These are phyloP conservation scores for Anguilla megastoma DNA, from an alignment of 2,797 vertebrate genomes.

Conservation along the genomic window DNA sequence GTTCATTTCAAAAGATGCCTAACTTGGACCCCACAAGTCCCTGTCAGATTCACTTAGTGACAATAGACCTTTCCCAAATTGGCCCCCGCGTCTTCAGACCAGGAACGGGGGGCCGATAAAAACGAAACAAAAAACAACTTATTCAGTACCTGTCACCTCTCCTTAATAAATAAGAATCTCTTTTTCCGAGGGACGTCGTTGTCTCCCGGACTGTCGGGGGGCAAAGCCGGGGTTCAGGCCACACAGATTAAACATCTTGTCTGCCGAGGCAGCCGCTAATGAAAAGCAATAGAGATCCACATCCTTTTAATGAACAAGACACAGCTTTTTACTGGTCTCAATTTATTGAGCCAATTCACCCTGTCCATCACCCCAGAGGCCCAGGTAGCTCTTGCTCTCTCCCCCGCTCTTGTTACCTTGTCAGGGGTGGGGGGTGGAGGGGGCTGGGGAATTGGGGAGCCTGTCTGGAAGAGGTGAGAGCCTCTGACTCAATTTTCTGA, in stretches of 20 bases:
- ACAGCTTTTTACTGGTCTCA: conserved; percentile 89
- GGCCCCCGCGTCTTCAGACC: conserved; percentile 60
- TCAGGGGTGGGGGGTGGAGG: conserved; percentile 64
- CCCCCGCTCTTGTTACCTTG: conserved; percentile 72
- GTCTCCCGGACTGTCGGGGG: conserved; percentile 66
- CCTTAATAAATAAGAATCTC: conserved; percentile 99
- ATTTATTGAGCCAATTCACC: conserved; percentile 96
- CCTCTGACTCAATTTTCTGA: conserved; percentile 87
- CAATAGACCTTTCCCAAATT: conserved; percentile 71
- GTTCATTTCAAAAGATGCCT: conserved; percentile 48
- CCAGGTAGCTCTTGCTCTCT: conserved; percentile 59
- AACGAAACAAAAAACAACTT: conserved; percentile 73
- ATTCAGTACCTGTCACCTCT: conserved; percentile 91
- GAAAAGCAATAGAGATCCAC: conserved; percentile 99
- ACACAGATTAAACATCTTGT: conserved; percentile 91
- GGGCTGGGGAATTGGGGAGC: conserved; percentile 60
- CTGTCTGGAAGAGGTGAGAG: conserved; percentile 71
- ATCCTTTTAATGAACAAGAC: conserved; percentile 98
- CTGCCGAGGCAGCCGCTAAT: conserved; percentile 87
- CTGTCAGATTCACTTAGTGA: conserved; percentile 72
- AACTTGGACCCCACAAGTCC: conserved; percentile 27
- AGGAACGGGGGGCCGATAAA: conserved; percentile 8
- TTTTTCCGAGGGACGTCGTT: conserved; percentile 73
- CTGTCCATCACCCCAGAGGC: conserved; percentile 83
- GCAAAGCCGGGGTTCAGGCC: conserved; percentile 77